phyloP scores from a whole-genome alignment of 2,888 invertebrate species.

The Amphimallon solstitiale region DNA sequence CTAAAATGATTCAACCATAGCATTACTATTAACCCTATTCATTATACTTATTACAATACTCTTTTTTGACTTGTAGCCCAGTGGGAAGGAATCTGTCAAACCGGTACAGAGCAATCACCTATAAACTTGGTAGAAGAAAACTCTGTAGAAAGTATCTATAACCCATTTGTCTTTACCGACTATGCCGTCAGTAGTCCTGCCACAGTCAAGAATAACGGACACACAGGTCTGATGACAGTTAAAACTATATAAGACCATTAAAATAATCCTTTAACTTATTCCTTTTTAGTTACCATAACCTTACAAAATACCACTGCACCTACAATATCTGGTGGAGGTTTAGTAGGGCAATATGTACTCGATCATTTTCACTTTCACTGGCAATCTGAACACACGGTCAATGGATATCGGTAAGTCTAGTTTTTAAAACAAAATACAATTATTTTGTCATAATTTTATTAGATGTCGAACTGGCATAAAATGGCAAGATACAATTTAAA shows the following conservation, averaged over 20 bases:
- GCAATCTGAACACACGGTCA: conserved; percentile 83
- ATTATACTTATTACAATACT: too few relatives aligned
- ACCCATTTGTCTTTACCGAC: conserved; percentile 67
- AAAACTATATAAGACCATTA: not conserved
- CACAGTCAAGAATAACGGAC: conserved; percentile 73
- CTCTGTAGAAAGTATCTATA: conserved; percentile 64
- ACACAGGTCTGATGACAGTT: conserved; percentile 68
- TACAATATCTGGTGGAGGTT: conserved; percentile 68
- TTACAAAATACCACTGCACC: conserved; percentile 52
- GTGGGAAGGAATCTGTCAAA: conserved; percentile 74
- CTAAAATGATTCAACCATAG: too few relatives aligned
- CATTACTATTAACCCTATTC: too few relatives aligned
- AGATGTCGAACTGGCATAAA: too few relatives aligned
- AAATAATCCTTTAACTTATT: not conserved
- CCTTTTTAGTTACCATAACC: conserved; percentile 56
- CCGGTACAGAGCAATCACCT: conserved; percentile 78
- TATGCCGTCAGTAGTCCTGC: conserved; percentile 67
- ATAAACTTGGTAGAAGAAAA: conserved; percentile 72
- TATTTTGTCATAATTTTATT: not conserved
- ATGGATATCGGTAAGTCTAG: conserved; percentile 64
- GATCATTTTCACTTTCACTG: conserved; percentile 87
- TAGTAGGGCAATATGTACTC: conserved; percentile 69
- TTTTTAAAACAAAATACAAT: not conserved
- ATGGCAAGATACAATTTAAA: too few relatives aligned
- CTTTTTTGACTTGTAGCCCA: conserved; percentile 52